phyloP scores from a whole-genome alignment of 2,113 vertebrate species.

The Haemorhous mexicanus region DNA sequence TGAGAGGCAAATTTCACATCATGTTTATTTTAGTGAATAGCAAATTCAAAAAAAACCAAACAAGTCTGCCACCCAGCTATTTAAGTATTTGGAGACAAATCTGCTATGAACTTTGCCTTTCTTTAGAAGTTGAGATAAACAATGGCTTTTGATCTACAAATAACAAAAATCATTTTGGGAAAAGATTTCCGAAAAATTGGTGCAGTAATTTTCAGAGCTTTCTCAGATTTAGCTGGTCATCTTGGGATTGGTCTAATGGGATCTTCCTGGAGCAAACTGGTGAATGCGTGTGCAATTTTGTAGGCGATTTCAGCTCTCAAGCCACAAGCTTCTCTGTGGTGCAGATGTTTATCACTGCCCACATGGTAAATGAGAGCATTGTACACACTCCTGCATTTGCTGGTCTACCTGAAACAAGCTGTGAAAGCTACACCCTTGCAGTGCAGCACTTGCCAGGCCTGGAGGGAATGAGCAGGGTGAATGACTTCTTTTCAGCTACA shows the following conservation, averaged over 20 bases:
- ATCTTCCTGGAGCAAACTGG: background rate
- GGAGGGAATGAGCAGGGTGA: background rate
- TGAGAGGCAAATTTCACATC: background rate
- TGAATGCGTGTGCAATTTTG: background rate
- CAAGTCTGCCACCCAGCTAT: background rate
- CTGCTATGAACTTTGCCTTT: slow-evolving; percentile 13
- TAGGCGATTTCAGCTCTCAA: background rate
- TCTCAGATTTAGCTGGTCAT: background rate
- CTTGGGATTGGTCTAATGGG: background rate
- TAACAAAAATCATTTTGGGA: background rate
- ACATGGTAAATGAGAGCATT: fast-evolving
- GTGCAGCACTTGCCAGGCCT: background rate
- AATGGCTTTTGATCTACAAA: slow-evolving; percentile 8
- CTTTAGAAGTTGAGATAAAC: slow-evolving; percentile 18
- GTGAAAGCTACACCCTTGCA: background rate
- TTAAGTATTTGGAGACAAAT: background rate
- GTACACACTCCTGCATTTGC: background rate
- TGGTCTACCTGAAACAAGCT: background rate
- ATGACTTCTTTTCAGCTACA: background rate
- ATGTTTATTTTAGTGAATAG: background rate
- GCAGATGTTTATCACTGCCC: background rate
- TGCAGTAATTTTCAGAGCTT: background rate
- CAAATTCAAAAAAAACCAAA: background rate
- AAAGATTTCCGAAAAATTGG: background rate
- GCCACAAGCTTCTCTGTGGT: background rate